A percentile compares a stretch with the other conserved stretches of the same genome.
Evolutionary conservation across 1,140 invertebrate species (phyloP).

Genomic region (Drosophila suzukii): DNA sequence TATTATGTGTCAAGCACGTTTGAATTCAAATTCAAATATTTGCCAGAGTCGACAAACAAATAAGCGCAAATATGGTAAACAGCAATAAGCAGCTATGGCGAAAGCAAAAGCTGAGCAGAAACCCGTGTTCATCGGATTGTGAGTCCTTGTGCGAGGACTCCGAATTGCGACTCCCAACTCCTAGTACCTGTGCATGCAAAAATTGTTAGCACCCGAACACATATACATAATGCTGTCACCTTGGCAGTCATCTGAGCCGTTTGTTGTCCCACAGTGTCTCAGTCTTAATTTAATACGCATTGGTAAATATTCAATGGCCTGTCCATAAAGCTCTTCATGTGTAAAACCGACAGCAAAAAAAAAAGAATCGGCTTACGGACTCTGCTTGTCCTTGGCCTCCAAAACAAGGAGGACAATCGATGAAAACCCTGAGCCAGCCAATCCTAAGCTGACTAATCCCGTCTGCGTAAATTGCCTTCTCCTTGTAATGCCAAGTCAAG

Average conservation of each 20-base stretch:
- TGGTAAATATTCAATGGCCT: slow-evolving; percentile 23
- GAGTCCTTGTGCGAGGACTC: slow-evolving; percentile 6
- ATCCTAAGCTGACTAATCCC: slow-evolving; percentile 45
- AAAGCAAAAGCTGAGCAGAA: slow-evolving; percentile 17
- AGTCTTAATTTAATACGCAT: slow-evolving; percentile 44
- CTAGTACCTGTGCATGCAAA: slow-evolving; percentile 4
- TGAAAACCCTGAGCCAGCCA: slow-evolving; percentile 26
- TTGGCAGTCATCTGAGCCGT: slow-evolving; percentile 44
- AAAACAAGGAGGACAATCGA: slow-evolving; percentile 24
- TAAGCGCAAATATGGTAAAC: slow-evolving; percentile 80
- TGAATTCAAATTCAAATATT: slow-evolving; percentile 82
- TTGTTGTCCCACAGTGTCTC: slow-evolving; percentile 31
- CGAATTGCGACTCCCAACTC: not conserved
- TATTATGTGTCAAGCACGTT: slow-evolving; percentile 82
- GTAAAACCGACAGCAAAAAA: slow-evolving; percentile 6
- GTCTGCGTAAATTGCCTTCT: slow-evolving; percentile 47
- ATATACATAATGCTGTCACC: slow-evolving; percentile 38
- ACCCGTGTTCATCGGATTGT: slow-evolving; percentile 28
- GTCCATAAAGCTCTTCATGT: not conserved
- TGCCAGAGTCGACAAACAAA: slow-evolving; percentile 77
- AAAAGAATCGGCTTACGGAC: slow-evolving; percentile 36
- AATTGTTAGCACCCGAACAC: slow-evolving; percentile 24
- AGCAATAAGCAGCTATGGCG: slow-evolving; percentile 64
- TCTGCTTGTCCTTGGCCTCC: slow-evolving; percentile 27
- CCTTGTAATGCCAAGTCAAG: slow-evolving; percentile 44